These are phyloP conservation scores for Sicus ferrugineus DNA, from an alignment of 2,888 invertebrate genomes.

Conservation along the genomic window DNA sequence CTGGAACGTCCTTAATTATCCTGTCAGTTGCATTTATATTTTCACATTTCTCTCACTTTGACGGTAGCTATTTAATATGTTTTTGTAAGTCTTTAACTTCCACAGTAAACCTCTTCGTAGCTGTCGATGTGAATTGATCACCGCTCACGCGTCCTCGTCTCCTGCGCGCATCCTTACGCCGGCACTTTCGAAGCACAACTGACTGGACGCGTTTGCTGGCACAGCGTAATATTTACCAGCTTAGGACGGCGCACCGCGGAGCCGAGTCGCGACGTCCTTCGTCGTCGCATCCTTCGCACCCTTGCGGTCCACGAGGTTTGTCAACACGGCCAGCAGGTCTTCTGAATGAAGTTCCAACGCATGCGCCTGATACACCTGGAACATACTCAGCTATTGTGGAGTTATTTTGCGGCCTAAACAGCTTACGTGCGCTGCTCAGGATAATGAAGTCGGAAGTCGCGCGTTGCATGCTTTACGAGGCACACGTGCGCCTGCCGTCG, in stretches of 20 bases:
- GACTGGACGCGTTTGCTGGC: conserved; percentile 32
- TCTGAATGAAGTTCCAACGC: conserved; percentile 50
- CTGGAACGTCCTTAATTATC: conserved; percentile 25
- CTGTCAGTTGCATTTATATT: neutral
- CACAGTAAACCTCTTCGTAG: too few species aligned
- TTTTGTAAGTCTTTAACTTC: too few species aligned
- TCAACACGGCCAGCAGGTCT: conserved; percentile 26
- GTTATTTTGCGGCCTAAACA: too few species aligned
- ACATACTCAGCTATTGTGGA: conserved; percentile 17
- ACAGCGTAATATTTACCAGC: conserved; percentile 33
- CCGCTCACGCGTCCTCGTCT: neutral
- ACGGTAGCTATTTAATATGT: conserved; percentile 32
- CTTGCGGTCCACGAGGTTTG: neutral
- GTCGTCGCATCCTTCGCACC: neutral
- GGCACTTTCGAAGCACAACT: conserved; percentile 41
- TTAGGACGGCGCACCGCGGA: neutral
- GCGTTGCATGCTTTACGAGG: conserved; percentile 41
- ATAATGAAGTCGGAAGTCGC: conserved; percentile 10
- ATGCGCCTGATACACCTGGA: conserved; percentile 39
- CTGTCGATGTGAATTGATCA: too few species aligned
- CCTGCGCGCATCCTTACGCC: conserved; percentile 32
- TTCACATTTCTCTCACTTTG: neutral
- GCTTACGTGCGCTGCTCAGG: conserved; percentile 43
- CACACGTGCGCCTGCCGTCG: conserved; percentile 37
- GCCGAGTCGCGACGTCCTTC: neutral